A percentile compares a stretch with the other conserved stretches of the same genome.
Evolutionary conservation across 2,113 vertebrate species (phyloP).

Genomic region (Microcebus murinus): DNA sequence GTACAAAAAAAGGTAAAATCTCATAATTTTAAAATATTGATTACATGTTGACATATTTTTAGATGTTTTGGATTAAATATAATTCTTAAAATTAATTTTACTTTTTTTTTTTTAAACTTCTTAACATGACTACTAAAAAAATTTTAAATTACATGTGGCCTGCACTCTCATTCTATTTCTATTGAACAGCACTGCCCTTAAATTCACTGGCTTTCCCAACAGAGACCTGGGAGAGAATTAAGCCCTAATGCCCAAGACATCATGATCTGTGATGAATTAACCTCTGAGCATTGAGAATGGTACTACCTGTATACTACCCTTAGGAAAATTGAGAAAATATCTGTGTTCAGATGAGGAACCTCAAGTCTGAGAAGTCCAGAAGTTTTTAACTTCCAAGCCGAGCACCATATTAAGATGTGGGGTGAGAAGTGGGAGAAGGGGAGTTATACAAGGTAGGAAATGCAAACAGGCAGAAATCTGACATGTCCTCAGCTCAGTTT

Average conservation of each 20-base stretch:
- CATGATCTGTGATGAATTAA: background rate
- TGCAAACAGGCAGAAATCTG: background rate
- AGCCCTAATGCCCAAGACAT: background rate
- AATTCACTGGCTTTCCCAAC: conserved; percentile 30
- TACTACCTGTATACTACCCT: background rate
- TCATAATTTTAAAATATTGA: background rate
- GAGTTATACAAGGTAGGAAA: conserved; percentile 11
- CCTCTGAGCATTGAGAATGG: background rate
- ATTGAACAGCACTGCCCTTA: background rate
- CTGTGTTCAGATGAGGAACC: conserved; percentile 13
- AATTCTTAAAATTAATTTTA: conserved; percentile 10
- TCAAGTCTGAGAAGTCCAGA: background rate
- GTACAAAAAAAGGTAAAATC: background rate
- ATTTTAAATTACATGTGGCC: background rate
- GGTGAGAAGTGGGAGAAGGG: background rate
- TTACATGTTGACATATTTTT: conserved; percentile 21
- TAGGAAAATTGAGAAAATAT: conserved; percentile 28
- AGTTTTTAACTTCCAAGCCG: background rate
- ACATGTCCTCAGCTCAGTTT: background rate
- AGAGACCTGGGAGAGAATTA: conserved; percentile 19
- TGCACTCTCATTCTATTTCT: conserved; percentile 33
- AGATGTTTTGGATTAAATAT: conserved; percentile 43
- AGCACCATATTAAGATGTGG: background rate
- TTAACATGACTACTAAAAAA: conserved; percentile 13
- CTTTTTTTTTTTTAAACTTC: background rate